Conservation (phyloP, 2,113 vertebrate genomes). For the Malurus cyaneus region DNA sequence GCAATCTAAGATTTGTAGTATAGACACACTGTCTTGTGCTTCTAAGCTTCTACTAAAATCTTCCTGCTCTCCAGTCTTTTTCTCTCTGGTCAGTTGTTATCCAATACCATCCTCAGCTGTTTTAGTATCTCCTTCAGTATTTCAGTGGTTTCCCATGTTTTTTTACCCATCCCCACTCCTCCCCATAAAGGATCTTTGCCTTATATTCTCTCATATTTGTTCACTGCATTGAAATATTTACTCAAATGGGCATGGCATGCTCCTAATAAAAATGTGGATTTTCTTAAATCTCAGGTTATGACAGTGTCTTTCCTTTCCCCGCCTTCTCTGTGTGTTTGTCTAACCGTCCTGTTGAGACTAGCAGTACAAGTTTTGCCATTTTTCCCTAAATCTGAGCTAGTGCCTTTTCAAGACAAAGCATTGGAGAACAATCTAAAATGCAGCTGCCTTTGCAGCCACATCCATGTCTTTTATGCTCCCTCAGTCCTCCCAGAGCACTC, state of each 20-base stretch:
- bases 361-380: not conserved
- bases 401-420: not conserved
- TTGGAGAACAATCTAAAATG: not conserved
- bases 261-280: not conserved
- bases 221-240: not conserved
- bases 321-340: not conserved
- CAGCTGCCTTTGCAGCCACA: not conserved
- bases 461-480: not conserved
- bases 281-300: not conserved
- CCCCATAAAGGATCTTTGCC: not conserved
- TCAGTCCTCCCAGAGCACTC: not conserved
- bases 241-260: not conserved
- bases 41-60: not conserved
- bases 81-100: not conserved
- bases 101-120: not conserved
- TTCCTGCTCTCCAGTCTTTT: not conserved
- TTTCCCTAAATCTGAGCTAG: not conserved
- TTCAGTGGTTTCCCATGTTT: not conserved
- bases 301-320: not conserved
- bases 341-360: not conserved
- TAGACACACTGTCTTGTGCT: not conserved
- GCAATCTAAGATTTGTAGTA: not conserved
- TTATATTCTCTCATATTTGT: not conserved
- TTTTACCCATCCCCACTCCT: not conserved
- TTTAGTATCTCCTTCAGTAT: not conserved